Evolutionary conservation across 2,888 invertebrate species (phyloP).

Genomic region (Cinara cedri): DNA sequence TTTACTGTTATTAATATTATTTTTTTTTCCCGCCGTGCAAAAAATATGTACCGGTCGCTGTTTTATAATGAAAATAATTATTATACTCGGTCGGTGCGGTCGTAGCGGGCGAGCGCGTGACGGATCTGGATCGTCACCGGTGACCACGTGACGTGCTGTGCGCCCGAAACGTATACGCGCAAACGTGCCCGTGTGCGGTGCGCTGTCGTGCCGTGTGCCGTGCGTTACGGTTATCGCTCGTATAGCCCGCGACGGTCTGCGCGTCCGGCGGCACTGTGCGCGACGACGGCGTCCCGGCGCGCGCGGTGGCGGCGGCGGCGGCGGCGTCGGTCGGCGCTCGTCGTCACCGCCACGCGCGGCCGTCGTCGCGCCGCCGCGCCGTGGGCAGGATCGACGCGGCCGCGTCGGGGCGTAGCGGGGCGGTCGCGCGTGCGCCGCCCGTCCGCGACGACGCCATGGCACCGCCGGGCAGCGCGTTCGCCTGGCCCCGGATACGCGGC

Average conservation of each 20-base stretch:
- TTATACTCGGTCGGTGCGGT: too few species aligned
- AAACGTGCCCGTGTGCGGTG: not conserved
- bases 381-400: not conserved
- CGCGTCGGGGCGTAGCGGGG: conserved; percentile 26
- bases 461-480: conserved; percentile 1
- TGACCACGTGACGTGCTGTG: not conserved
- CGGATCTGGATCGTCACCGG: not conserved
- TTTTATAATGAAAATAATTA: too few species aligned
- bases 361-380: not conserved
- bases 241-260: conserved; percentile 42
- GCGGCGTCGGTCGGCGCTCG: not conserved
- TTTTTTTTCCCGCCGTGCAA: too few species aligned
- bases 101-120: not conserved
- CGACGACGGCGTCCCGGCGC: not conserved
- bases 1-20: too few species aligned
- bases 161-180: not conserved
- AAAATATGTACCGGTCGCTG: too few species aligned
- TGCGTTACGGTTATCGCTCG: not conserved
- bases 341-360: not conserved
- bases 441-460: conserved; percentile 24
- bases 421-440: not conserved
- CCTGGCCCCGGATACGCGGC: conserved; percentile 18
- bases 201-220: not conserved
- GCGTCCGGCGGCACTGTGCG: conserved; percentile 25
- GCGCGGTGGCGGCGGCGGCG: conserved; percentile 6